Evolutionary conservation across 2,797 vertebrate species (phyloP), one percentile per base, ranked within the genome.

Genomic region (Oreonectes daqikongensis): DNA sequence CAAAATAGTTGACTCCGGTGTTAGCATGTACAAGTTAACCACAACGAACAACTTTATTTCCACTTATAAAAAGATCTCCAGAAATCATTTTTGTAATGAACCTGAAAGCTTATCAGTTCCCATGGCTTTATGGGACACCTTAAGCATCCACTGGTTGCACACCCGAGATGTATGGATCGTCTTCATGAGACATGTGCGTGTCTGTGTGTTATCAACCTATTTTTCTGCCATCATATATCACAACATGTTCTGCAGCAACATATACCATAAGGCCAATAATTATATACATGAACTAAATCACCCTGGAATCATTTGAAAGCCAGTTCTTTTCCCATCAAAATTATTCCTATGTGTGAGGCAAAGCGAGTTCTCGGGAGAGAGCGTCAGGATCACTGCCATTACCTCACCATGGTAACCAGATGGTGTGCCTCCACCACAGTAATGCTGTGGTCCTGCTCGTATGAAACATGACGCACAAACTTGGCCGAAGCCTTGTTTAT

Each of bases 331-430:
- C 50, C 50, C 63, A 75, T 75, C 69, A 66, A 30, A 64, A 81
- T 22, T 6, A 40, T 44, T 63, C 48, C 48, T 77, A 60, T 75
- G 75, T 69, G 61, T 44, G 55, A 61, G 53, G 32, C 42, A 1
- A 40, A 18, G 50, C 28, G 20, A 73, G 73, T 66, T 60, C 70
- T 69, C 66, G 32, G 32, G 17, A 78, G 68, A 69, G 52, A 28
- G 38, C 24, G 46, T 12, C 24, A 18, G 38, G 77, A 72, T 78
- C 38, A 44, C 69, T 65, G 69, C 35, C 46, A 76, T 82, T 40
- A 55, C 68, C 72, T 78, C 52, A 46, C 76, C 63, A 55, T 81
- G 82, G 59, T 63, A 75, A 55, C 75, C 67, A 85, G 57, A 84
- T 76, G 79, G 68, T 85, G 80, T 55, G 57, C 66, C 59, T 69